Evolutionary conservation across 2,113 vertebrate species (phyloP).

Genomic region (Sula dactylatra): DNA sequence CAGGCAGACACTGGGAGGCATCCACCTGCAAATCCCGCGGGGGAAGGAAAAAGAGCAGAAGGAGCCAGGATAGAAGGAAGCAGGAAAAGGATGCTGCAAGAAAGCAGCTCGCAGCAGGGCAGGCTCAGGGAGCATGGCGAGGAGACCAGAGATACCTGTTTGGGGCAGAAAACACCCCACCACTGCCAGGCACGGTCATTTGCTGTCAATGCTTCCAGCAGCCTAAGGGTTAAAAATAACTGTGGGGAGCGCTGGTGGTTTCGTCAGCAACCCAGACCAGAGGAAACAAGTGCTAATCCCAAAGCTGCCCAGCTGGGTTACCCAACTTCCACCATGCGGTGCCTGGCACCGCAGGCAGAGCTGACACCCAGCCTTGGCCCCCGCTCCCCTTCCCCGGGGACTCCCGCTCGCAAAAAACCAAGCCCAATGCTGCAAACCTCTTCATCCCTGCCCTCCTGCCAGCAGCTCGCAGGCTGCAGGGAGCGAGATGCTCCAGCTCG

Average conservation of each 20-base stretch:
- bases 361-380: background rate
- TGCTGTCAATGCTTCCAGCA: background rate
- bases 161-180: background rate
- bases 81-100: background rate
- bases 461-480: background rate
- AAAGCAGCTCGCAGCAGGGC: background rate
- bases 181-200: rapidly evolving
- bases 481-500: background rate
- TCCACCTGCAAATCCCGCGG: background rate
- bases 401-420: rapidly evolving
- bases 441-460: background rate
- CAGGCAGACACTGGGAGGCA: background rate
- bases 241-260: background rate
- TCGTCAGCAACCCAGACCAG: background rate
- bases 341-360: background rate
- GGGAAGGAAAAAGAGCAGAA: background rate
- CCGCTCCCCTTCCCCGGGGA: rapidly evolving
- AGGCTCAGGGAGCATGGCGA: rapidly evolving
- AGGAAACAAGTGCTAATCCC: slow-evolving; percentile 9
- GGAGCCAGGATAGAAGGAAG: background rate
- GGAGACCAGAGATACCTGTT: background rate
- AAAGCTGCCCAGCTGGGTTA: background rate
- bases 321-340: background rate
- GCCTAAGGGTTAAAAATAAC: background rate
- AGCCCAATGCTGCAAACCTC: background rate